A percentile compares a stretch with the other conserved stretches of the same genome.
These are phyloP conservation scores for Xerus rutilus DNA, from an alignment of 2,797 vertebrate genomes.

Conservation along the genomic window DNA sequence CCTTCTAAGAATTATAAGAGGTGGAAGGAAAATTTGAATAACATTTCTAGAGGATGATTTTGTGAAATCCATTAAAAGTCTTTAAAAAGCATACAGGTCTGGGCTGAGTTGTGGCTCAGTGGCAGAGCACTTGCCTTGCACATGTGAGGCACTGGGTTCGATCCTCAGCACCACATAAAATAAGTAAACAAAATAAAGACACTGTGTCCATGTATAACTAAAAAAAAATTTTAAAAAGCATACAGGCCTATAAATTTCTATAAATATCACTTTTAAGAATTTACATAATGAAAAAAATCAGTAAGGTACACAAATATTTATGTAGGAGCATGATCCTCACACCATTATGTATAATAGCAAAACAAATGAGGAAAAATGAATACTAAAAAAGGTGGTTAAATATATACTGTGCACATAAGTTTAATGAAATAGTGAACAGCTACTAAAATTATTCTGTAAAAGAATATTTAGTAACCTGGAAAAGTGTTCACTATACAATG, in stretches of 20 bases:
- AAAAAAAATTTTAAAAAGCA: not conserved
- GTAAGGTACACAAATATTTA: slow-evolving; percentile 34
- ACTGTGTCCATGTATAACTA: no score
- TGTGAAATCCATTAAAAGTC: slow-evolving; percentile 15
- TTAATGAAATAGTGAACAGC: not conserved
- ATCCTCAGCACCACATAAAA: no score
- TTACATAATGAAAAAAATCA: slow-evolving; percentile 41
- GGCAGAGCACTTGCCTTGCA: no score
- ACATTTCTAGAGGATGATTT: slow-evolving; percentile 17
- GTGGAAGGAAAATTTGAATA: not conserved
- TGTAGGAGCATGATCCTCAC: not conserved
- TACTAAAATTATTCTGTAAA: slow-evolving; percentile 58
- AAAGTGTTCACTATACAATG: not conserved
- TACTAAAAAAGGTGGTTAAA: not conserved
- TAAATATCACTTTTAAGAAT: slow-evolving; percentile 1
- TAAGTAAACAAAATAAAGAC: no score
- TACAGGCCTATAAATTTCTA: not conserved
- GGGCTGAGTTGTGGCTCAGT: no score
- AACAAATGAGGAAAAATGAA: slow-evolving; percentile 8
- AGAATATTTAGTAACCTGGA: slow-evolving; percentile 28
- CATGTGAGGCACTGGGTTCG: no score
- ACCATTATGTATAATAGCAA: slow-evolving; percentile 17
- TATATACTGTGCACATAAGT: not conserved
- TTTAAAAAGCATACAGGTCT: not conserved
- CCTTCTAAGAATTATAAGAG: slow-evolving; percentile 35